Evolutionary conservation across 2,888 invertebrate species (phyloP), one percentile per base, ranked within the genome.

Genomic region (Osedax fenrisi): DNA sequence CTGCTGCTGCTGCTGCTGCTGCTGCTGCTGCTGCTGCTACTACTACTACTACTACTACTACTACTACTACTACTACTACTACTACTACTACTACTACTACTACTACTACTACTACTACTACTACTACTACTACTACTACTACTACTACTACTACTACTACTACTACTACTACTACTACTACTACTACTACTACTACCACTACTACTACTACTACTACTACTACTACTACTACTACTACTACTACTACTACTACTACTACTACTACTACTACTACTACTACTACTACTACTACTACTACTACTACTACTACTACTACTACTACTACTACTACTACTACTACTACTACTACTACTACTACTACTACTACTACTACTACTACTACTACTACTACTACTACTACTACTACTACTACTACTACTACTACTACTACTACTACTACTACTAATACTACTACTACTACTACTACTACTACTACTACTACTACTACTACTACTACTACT

Each of bases 151-250:
- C 56, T 56, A 56, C 56, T 56, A 56, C 56, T 56, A 56, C 56
- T 56, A 1, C 56, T 56, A 56, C 56, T 56, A 0, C 56, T 56
- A 56, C 56, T 56, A 56, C 56, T 56, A 56, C 56, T 56, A 56
- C 56, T 56, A 56, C 56, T 56, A 56, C 1, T 56, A 56, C 56
- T 56, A 56, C 1, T 56, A 56, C 56, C n/a, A 56, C 56, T 56
- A 56, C 56, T 56, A 0, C 56, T 56, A 56, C 56, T 61, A 61
- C 3, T 61, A 61, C 3, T 61, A 61, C 61, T 61, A 61, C 61
- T 61, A 61, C 61, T 61, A 61, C 61, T 61, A 61, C 61, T 61
- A 61, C 61, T 61, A 61, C 61, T 61, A 61, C 61, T 61, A 61
- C 61, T 61, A 61, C 61, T 61, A 61, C 61, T 61, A 61, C 61